Evolutionary conservation across 2,113 vertebrate genomes (phyloP), one percentile per base, ranked within the genome.

Genomic region (Tyrannus savana): DNA sequence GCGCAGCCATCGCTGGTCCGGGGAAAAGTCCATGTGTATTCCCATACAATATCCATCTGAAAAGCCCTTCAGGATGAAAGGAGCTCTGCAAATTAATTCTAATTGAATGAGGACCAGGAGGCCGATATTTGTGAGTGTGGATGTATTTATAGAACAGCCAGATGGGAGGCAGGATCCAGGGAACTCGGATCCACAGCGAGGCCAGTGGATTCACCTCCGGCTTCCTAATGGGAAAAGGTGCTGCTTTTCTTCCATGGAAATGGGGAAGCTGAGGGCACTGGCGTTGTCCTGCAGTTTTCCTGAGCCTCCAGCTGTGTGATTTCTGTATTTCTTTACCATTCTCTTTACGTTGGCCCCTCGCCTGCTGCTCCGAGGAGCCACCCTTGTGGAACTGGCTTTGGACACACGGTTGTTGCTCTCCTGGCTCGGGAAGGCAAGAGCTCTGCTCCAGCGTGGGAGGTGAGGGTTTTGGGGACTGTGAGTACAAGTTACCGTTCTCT

Each of bases 1-100:
- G 23, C 25, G 6, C 37, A 80, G 37, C 69, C 42, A 3, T 52
- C 3, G 0, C 46, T 15, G 58, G 49, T 11, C 31, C 35, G 42
- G 41, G 60, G 68, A n/a, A 30, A 64, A 79, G 10, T 19, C 81
- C 76, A 1, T 16, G 0, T 33, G 2, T 33, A 0, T 69, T 62
- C 53, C 63, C 19, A 0, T 35, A 16, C 53, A 28, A 56, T 5
- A 25, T 13, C 23, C 67, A 7, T 86, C 62, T 77, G 89, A 66
- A 62, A 87, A 90, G 77, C 52, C 76, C 80, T 92, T 79, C 52
- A 63, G 92, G 87, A 86, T 92, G 85, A 97, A 91, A 95, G 87
- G 84, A 91, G 67, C 72, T 30, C 13, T 47, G 30, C 81, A 44
- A 47, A 84, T 78, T 66, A 84, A 69, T 90, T 60, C 56, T 60